phyloP scores from a whole-genome alignment of 2,113 vertebrate species.

The Rhinoptilus africanus region DNA sequence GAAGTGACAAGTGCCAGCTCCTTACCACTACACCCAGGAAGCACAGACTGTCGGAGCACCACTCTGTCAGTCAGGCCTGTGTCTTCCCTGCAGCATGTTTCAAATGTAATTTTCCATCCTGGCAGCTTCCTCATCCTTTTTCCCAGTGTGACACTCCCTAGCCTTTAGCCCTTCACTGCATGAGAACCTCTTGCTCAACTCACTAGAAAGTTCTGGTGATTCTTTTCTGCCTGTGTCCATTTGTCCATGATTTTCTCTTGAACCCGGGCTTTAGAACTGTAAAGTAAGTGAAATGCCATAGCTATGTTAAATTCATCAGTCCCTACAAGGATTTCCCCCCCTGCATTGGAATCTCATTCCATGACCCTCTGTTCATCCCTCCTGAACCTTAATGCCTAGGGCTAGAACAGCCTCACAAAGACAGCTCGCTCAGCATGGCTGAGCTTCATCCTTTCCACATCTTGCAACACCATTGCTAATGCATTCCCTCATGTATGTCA shows the following conservation, averaged over 20 bases:
- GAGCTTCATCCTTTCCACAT: background rate
- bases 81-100: too few species aligned
- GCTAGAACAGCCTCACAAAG: background rate
- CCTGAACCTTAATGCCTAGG: background rate
- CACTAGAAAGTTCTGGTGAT: background rate
- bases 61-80: background rate
- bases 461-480: background rate
- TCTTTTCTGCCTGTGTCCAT: background rate
- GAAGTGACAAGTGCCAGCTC: background rate
- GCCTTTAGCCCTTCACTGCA: background rate
- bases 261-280: background rate
- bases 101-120: background rate
- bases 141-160: too few species aligned
- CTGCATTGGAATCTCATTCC: background rate
- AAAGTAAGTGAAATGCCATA: background rate
- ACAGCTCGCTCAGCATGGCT: background rate
- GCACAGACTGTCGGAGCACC: background rate
- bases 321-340: too few species aligned
- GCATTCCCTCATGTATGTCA: background rate
- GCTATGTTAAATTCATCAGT: background rate
- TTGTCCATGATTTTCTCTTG: background rate
- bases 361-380: background rate
- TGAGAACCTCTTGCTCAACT: background rate
- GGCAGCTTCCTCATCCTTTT: background rate
- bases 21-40: too few species aligned